Percentiles rank a stretch among this genome's conserved stretches.
phyloP scores from a whole-genome alignment of 2,113 vertebrate species.

The Hylia prasina region DNA sequence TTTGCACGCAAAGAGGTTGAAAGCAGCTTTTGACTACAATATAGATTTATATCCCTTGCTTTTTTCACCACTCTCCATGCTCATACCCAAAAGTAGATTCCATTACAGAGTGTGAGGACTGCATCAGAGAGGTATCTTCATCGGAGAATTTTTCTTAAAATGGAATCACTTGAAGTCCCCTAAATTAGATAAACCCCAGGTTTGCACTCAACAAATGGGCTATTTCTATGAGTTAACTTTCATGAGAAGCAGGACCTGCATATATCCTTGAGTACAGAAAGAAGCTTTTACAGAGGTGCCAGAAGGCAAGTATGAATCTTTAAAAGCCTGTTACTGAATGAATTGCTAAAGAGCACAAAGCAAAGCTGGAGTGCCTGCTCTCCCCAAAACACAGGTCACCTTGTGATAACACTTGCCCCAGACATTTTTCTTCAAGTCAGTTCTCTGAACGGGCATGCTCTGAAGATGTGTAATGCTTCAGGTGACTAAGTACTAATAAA shows the following conservation, averaged over 20 bases:
- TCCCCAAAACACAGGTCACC: background rate
- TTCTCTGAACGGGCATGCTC: background rate
- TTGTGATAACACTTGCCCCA: background rate
- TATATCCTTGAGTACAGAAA: background rate
- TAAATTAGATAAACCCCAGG: background rate
- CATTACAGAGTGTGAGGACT: background rate
- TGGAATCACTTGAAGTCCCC: background rate
- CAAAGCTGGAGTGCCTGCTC: background rate
- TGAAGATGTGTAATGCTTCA: background rate
- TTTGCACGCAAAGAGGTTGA: background rate
- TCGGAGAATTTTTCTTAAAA: background rate
- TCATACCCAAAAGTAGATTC: background rate
- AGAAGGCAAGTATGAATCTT: background rate
- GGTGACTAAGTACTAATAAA: background rate
- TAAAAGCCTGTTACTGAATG: background rate
- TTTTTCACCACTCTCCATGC: background rate
- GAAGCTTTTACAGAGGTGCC: background rate
- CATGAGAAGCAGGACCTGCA: background rate
- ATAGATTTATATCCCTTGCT: background rate
- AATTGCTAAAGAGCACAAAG: background rate
- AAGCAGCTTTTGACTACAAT: background rate
- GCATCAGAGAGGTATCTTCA: background rate
- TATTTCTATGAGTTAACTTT: background rate
- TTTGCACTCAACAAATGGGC: background rate
- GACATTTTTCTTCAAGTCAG: background rate